phyloP scores from a whole-genome alignment of 2,888 invertebrate species.

The Mesorhabditis sp. region DNA sequence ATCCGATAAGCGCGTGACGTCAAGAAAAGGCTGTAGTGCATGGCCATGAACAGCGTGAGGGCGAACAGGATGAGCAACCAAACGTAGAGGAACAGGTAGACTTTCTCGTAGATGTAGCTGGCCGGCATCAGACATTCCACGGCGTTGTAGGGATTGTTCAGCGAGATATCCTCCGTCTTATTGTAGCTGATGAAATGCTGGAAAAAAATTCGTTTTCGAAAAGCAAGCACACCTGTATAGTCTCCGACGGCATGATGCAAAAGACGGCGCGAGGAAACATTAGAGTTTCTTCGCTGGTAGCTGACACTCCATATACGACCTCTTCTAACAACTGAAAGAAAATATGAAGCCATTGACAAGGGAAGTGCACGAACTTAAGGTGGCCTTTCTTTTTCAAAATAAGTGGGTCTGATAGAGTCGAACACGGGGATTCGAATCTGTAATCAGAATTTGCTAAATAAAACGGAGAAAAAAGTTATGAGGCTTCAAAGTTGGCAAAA shows the following conservation, averaged over 20 bases:
- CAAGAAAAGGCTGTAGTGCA: constrained; percentile 16
- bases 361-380: too few species aligned
- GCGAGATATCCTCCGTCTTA: neutral
- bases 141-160: constrained; percentile 4
- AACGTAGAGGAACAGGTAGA: constrained; percentile 33
- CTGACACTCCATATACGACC: too few species aligned
- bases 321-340: too few species aligned
- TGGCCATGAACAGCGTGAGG: constrained; percentile 16
- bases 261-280: too few species aligned
- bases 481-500: too few species aligned
- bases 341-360: too few species aligned
- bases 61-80: constrained; percentile 26
- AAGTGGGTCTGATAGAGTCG: too few species aligned
- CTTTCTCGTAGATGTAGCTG: constrained; percentile 33
- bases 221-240: neutral
- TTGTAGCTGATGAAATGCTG: constrained; percentile 9
- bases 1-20: constrained; percentile 11
- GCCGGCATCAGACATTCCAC: constrained; percentile 29
- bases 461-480: too few species aligned
- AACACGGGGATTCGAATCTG: too few species aligned
- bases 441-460: too few species aligned
- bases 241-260: neutral
- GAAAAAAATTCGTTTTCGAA: neutral
- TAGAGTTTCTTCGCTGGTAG: too few species aligned
- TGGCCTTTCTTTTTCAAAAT: too few species aligned